Conservation (phyloP, 2,797 vertebrate species). For the Chromis chromis region DNA sequence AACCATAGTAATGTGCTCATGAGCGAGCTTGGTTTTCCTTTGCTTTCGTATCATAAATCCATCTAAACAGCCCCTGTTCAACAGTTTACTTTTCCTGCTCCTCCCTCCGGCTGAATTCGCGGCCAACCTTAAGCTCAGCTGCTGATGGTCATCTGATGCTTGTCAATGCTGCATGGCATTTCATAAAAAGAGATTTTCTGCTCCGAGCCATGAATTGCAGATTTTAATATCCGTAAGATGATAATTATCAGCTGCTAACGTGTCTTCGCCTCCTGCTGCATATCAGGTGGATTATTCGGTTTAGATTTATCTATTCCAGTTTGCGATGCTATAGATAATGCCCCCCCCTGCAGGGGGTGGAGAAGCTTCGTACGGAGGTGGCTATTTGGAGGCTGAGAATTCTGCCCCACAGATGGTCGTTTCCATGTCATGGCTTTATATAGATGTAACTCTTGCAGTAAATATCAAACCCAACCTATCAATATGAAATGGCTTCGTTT, state of each 20-base stretch:
- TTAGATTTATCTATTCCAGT: constrained; percentile 22
- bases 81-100: neutral
- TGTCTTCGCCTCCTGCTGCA: constrained; percentile 19
- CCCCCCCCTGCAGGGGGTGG: neutral
- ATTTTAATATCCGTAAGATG: constrained; percentile 49
- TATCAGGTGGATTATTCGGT: constrained; percentile 35
- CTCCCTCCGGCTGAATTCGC: constrained; percentile 7
- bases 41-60: neutral
- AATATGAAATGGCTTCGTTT: too few relatives aligned
- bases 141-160: constrained; percentile 33
- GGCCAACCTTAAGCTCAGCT: neutral
- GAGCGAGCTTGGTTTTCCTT: neutral
- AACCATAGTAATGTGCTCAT: neutral
- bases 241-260: constrained; percentile 53
- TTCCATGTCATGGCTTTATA: neutral
- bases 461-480: too few relatives aligned
- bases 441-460: neutral
- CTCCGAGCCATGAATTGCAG: constrained; percentile 18
- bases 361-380: constrained; percentile 13
- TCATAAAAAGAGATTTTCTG: constrained; percentile 38
- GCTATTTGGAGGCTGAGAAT: neutral
- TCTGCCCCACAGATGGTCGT: neutral
- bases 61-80: constrained; percentile 16
- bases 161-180: constrained; percentile 11
- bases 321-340: constrained; percentile 9